Conservation (phyloP, 2,797 vertebrate species). For the Agapornis canus region DNA sequence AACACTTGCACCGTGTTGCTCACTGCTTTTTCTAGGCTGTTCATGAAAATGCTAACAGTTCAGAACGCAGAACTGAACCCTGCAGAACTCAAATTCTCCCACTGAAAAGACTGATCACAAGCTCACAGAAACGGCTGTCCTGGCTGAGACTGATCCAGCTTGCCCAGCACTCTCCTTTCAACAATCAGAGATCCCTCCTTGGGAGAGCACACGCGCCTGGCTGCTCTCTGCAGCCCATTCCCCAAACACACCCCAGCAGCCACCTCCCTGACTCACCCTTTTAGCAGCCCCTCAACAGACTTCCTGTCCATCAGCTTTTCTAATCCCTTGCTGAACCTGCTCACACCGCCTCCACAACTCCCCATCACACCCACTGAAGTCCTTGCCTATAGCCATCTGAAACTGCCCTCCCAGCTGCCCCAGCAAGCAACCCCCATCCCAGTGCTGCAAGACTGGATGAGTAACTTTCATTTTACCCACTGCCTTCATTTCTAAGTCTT, state of each 20-base stretch:
- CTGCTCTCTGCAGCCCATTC: background rate
- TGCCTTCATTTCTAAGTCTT: background rate
- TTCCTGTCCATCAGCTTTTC: background rate
- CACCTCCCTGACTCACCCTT: background rate
- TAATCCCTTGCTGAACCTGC: background rate
- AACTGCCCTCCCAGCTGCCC: background rate
- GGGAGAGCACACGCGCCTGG: background rate
- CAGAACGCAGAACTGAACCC: background rate
- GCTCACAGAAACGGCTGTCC: background rate
- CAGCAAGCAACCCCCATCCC: background rate
- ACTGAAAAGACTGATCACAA: background rate
- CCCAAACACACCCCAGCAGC: background rate
- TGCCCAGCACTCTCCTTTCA: background rate
- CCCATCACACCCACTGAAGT: background rate
- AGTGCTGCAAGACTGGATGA: fast-evolving
- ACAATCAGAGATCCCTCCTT: background rate
- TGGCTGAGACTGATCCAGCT: background rate
- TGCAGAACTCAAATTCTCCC: background rate
- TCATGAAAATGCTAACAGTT: background rate
- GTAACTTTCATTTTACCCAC: background rate
- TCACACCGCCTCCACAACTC: background rate
- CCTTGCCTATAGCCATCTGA: background rate
- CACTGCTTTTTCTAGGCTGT: background rate
- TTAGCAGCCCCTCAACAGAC: background rate
- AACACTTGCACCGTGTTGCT: background rate